These are phyloP conservation scores for Unio pictorum DNA, from an alignment of 2,888 invertebrate genomes.

Conservation along the genomic window DNA sequence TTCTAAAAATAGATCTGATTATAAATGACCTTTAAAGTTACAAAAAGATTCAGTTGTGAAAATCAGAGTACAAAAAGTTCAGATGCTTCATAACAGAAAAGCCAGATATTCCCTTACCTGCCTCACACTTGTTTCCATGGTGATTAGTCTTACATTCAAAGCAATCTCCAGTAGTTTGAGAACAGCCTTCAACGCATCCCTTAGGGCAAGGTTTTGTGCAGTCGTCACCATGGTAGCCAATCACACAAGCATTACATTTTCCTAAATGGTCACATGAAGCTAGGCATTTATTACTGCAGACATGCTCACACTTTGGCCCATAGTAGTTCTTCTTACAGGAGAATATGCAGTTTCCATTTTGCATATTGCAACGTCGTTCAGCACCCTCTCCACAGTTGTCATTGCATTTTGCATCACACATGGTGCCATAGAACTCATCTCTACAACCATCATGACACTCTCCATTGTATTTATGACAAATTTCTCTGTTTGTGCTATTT, in stretches of 20 bases:
- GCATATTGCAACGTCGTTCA: too few species aligned
- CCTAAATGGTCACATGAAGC: neutral
- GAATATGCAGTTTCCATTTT: neutral
- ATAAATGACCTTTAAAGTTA: too few species aligned
- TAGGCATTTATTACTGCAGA: neutral
- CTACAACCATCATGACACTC: slow-evolving; percentile 2
- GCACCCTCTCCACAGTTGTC: slow-evolving; percentile 5
- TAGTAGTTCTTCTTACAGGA: slow-evolving; percentile 1
- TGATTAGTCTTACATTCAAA: too few species aligned
- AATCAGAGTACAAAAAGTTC: too few species aligned
- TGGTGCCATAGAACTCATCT: slow-evolving; percentile 5
- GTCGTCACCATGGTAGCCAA: slow-evolving; percentile 6
- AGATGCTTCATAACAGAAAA: too few species aligned
- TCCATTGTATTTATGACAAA: slow-evolving; percentile 5
- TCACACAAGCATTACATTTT: slow-evolving; percentile 2
- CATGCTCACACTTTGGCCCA: neutral
- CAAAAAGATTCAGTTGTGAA: too few species aligned
- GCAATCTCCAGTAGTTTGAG: too few species aligned
- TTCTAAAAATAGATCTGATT: too few species aligned
- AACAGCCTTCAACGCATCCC: neutral
- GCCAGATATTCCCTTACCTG: too few species aligned
- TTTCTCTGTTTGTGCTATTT: neutral
- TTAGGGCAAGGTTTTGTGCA: slow-evolving; percentile 1
- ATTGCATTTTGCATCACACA: slow-evolving; percentile 7
- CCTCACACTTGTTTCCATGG: too few species aligned